These are phyloP conservation scores for Epinephelus coioides DNA, from an alignment of 2,797 vertebrate genomes.

Conservation along the genomic window DNA sequence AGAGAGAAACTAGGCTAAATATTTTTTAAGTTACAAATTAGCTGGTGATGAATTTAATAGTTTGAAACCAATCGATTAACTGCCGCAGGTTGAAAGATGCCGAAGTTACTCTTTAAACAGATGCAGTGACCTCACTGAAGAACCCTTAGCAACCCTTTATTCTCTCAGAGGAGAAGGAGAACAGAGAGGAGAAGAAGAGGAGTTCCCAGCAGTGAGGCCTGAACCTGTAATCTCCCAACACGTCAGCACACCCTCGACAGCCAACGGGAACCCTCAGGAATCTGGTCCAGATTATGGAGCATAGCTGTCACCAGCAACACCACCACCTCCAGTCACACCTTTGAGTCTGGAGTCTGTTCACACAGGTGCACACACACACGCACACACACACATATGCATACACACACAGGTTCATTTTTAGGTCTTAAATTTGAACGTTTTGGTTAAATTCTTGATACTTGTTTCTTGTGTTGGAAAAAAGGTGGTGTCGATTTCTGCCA, in stretches of 20 bases:
- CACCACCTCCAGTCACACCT: slow-evolving; percentile 12
- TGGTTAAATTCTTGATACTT: no score
- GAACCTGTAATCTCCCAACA: slow-evolving; percentile 59
- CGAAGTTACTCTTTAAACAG: not conserved
- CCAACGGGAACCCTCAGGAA: slow-evolving; percentile 1
- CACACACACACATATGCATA: no score
- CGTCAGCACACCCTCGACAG: slow-evolving; percentile 56
- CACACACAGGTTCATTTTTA: no score
- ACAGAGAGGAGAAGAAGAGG: not conserved
- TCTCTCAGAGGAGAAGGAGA: not conserved
- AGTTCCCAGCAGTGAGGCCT: slow-evolving; percentile 31
- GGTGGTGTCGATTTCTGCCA: slow-evolving; percentile 30
- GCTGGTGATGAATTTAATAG: no score
- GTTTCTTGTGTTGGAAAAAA: not conserved
- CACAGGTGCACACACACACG: not conserved
- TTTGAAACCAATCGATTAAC: no score
- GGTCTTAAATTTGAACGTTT: no score
- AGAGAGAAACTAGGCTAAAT: no score
- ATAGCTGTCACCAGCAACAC: slow-evolving; percentile 41
- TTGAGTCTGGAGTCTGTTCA: not conserved
- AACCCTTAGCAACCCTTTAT: not conserved
- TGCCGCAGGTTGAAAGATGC: no score
- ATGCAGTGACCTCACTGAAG: not conserved
- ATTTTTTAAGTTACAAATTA: no score
- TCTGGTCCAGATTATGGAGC: slow-evolving; percentile 16